These are phyloP conservation scores for Limnephilus auricula DNA, from an alignment of 2,888 invertebrate species.

Conservation along the genomic window DNA sequence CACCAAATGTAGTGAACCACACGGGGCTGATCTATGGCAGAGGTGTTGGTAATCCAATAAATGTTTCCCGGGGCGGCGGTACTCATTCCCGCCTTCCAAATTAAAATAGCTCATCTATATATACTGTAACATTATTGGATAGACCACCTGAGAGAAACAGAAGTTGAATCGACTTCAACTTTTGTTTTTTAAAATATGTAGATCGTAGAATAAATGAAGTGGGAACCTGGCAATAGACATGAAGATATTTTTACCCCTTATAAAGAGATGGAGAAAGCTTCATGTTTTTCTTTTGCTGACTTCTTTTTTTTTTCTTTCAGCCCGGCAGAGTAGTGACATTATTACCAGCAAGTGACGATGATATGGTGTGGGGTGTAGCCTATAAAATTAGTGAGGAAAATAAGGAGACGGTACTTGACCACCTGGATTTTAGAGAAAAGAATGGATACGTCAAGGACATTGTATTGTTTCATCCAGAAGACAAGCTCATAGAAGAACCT, in stretches of 20 bases:
- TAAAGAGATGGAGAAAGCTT: background rate
- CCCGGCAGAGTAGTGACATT: conserved; percentile 95
- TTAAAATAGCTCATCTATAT: no score
- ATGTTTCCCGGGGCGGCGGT: no score
- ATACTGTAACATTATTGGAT: no score
- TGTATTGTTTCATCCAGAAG: conserved; percentile 84
- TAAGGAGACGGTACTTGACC: conserved; percentile 83
- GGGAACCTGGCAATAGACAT: background rate
- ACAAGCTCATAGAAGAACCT: conserved; percentile 73
- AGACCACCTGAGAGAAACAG: no score
- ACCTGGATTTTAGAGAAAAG: conserved; percentile 94
- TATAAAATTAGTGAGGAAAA: conserved; percentile 88
- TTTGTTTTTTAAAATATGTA: no score
- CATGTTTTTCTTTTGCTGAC: background rate
- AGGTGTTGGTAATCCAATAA: no score
- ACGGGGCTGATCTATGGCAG: no score
- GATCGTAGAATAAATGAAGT: no score
- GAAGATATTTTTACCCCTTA: background rate
- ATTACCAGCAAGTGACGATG: conserved; percentile 80
- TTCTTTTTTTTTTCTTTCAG: conserved; percentile 73
- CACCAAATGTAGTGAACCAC: no score
- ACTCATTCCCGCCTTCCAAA: no score
- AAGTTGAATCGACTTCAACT: no score
- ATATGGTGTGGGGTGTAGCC: conserved; percentile 93
- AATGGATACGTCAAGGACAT: conserved; percentile 90